Evolutionary conservation across 2,113 vertebrate genomes (phyloP), one percentile per base, ranked within the genome.

Genomic region (Entelurus aequoreus): DNA sequence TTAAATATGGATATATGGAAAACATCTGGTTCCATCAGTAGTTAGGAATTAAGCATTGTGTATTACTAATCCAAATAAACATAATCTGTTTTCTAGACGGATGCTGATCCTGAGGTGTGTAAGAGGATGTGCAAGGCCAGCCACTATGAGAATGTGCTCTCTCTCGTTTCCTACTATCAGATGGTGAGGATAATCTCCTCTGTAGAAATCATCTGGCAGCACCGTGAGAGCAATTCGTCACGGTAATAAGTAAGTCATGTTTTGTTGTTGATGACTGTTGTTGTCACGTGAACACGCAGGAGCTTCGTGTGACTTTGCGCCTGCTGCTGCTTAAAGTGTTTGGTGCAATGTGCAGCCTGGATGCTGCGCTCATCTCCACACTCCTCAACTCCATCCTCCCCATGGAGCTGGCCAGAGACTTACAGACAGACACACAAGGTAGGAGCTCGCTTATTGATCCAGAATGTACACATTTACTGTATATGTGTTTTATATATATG

Each of bases 71-170:
- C 5, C 15, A 35, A n/a, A n/a, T 47, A 36, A 71, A 48, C 48
- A 4, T 49, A 47, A 11, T 56, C 7, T 53, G 1, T 62, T 55
- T 48, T 80, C 35, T 90, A 99, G 96, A 98, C 97, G 4, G 97
- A 99, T 61, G 97, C 97, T 56, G 94, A 98, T 87, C 96, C 97
- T 60, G 95, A 93, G 82, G 95, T 99, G 82, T 98, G 94, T 81
- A 98, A 94, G 88, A 94, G 92, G 78, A 98, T 98, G 97, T 98
- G 95, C 86, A 94, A 92, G 86, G 88, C 86, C 83, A 94, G 94
- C 51, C 78, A 94, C 15, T 96, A 84, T 40, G 96, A 98, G 83
- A 93, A 94, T 0, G 89, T 97, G 60, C 72, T 94, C 63, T 97
- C 97, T 16, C 91, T 98, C 38, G 94, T 99, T 72, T 91, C 95